A percentile compares a stretch with the other conserved stretches of the same genome.
Evolutionary conservation across 2,888 invertebrate genomes (phyloP).

Genomic region (Archaeoteleia sp.): DNA sequence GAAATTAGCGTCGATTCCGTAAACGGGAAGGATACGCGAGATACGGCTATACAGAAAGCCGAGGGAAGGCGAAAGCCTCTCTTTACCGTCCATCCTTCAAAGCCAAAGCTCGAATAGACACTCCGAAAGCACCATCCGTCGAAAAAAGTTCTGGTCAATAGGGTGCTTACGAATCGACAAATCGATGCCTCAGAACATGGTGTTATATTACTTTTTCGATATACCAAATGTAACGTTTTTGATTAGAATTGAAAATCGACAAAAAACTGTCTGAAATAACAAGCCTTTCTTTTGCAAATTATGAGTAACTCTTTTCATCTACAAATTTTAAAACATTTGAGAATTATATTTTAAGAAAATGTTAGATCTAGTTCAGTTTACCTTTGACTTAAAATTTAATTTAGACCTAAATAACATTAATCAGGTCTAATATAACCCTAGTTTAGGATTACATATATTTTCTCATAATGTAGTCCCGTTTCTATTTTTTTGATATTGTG

Average conservation of each 20-base stretch:
- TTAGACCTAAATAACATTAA: too few species aligned
- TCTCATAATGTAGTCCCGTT: too few species aligned
- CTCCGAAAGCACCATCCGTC: slow-evolving; percentile 51
- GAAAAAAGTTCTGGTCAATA: slow-evolving; percentile 55
- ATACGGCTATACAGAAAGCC: slow-evolving; percentile 30
- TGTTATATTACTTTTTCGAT: slow-evolving; percentile 48
- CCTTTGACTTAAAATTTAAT: too few species aligned
- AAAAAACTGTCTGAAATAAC: slow-evolving; percentile 28
- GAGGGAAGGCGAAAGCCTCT: slow-evolving; percentile 42
- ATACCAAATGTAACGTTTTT: slow-evolving; percentile 26
- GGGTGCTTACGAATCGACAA: slow-evolving; percentile 53
- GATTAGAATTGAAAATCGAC: slow-evolving; percentile 41
- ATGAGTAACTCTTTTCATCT: not conserved
- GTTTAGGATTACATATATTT: too few species aligned
- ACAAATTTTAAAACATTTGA: too few species aligned
- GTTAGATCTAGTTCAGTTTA: too few species aligned
- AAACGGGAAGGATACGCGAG: slow-evolving; percentile 44
- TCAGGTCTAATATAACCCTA: too few species aligned
- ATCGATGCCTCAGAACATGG: slow-evolving; percentile 50
- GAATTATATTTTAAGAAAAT: too few species aligned
- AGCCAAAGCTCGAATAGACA: slow-evolving; percentile 54
- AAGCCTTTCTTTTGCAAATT: slow-evolving; percentile 20
- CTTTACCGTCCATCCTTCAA: slow-evolving; percentile 53
- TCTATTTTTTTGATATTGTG: too few species aligned
- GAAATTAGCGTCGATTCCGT: slow-evolving; percentile 49